phyloP scores from a whole-genome alignment of 2,113 vertebrate species.

The Pungitius pungitius region DNA sequence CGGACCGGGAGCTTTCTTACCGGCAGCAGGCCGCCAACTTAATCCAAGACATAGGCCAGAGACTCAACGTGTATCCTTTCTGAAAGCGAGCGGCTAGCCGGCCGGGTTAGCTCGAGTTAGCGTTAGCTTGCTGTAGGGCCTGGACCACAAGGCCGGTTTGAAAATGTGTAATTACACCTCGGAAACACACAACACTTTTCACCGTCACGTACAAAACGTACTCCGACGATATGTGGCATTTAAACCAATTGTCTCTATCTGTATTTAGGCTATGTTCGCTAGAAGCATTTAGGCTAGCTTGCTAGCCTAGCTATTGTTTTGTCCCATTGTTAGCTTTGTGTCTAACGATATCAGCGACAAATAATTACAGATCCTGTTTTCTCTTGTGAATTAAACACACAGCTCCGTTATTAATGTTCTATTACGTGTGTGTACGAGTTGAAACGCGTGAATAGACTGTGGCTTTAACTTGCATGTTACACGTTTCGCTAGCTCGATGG shows the following conservation, averaged over 20 bases:
- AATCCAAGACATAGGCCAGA: slow-evolving; percentile 97
- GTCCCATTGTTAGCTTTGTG: slow-evolving; percentile 63
- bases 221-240: fast-evolving
- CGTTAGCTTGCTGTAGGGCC: not conserved
- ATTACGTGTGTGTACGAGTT: fast-evolving
- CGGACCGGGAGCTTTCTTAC: slow-evolving; percentile 94
- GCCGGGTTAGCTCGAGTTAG: slow-evolving; percentile 16
- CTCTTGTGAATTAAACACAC: fast-evolving
- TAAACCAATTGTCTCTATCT: fast-evolving
- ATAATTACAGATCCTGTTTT: fast-evolving
- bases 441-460: fast-evolving
- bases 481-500: slow-evolving; percentile 33
- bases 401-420: fast-evolving
- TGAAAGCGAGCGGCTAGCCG: not conserved
- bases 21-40: slow-evolving; percentile 97
- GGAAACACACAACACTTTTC: fast-evolving
- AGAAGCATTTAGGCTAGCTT: slow-evolving; percentile 16
- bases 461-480: not conserved
- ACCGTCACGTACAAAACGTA: fast-evolving
- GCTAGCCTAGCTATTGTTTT: slow-evolving; percentile 66
- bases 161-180: fast-evolving
- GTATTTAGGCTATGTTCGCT: too few relatives aligned
- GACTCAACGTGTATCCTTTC: slow-evolving; percentile 98
- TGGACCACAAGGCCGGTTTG: not conserved
- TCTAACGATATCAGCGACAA: not conserved